Percentiles rank a stretch among this genome's conserved stretches.
phyloP scores from a whole-genome alignment of 2,888 invertebrate genomes.

The Alviniconcha strummeri region DNA sequence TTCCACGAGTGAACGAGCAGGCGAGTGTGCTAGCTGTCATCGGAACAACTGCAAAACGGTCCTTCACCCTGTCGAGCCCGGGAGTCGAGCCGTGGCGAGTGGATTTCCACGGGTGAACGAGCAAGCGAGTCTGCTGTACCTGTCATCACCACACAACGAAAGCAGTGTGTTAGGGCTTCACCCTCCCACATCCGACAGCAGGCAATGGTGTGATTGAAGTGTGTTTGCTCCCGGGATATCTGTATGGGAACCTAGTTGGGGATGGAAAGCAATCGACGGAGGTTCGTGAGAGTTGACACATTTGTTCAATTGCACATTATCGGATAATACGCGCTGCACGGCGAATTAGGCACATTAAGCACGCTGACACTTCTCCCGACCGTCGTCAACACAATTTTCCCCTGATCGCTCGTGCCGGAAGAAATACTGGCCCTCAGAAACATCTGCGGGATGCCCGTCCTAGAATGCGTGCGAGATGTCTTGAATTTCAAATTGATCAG shows the following conservation, averaged over 20 bases:
- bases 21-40: neutral
- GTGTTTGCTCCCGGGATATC: neutral
- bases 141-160: neutral
- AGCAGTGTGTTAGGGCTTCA: neutral
- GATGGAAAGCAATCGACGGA: neutral
- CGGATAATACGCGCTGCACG: neutral
- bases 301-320: neutral
- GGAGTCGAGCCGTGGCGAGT: too few species aligned
- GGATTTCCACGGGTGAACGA: neutral
- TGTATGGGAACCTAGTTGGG: neutral
- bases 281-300: constrained; percentile 19
- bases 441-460: neutral
- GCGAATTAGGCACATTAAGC: constrained; percentile 12
- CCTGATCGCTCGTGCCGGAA: neutral
- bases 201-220: neutral
- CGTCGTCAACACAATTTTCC: neutral
- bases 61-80: too few species aligned
- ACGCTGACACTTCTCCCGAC: neutral
- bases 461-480: neutral
- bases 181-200: neutral
- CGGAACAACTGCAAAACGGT: neutral
- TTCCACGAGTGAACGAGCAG: neutral
- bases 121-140: neutral
- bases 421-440: neutral
- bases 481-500: neutral